Evolutionary conservation across 2,888 invertebrate genomes (phyloP), one percentile per base, ranked within the genome.

Genomic region (Plemyria rubiginata): DNA sequence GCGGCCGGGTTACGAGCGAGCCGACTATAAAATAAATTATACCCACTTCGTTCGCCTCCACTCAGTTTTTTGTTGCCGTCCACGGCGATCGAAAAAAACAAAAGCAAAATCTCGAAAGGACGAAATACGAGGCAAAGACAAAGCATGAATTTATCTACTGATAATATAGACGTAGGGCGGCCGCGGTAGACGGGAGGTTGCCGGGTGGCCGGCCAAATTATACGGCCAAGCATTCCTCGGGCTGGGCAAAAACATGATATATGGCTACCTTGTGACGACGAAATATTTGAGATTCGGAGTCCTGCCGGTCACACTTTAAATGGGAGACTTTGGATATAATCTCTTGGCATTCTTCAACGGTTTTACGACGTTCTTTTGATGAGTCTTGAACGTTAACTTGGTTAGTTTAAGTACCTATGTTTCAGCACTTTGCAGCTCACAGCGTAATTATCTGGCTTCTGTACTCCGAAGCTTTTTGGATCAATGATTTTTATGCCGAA

Each of bases 21-120:
- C 88, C 86, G 89, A 87, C 92, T 90, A 92, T 92, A 91, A 92
- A 92, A 92, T 92, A 92, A 92, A 92, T 92, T 92, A 92, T 92
- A 92, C 90, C 91, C 92, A 91, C 91, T 92, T 90, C 90, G 89
- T 87, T 90, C 88, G 90, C 87, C 85, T 91, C 90, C 85, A 89
- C 91, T 91, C 89, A 87, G 86, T 90, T 92, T 92, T 92, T 92
- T 91, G 90, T 92, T 85, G 85, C 85, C 86, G 80, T 84, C 85
- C 87, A 82, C 81, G 80, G 80, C 77, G 78, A 84, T 82, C 67
- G 72, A 80, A 82, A 85, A 86, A 86, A 86, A 88, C 85, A 89
- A 92, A 91, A 88, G 88, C 84, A 80, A 89, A 89, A 88, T 87
- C 84, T 90, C 84, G 85, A 87, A 88, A 90, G 90, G 89, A 91